phyloP scores from a whole-genome alignment of 2,797 vertebrate species.

The Gallirallus australis region DNA sequence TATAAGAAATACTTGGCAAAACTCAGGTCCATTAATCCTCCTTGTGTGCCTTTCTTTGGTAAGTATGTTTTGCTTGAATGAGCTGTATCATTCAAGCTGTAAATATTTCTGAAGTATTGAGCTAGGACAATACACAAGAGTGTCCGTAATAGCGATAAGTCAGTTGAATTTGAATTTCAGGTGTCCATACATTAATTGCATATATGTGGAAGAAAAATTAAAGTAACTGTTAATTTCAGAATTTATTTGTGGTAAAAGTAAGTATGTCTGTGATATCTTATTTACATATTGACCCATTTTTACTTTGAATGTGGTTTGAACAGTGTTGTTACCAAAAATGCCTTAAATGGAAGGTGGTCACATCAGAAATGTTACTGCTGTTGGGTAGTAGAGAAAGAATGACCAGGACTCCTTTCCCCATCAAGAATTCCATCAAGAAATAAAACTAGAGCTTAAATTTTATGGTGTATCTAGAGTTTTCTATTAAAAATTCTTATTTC shows the following conservation, averaged over 20 bases:
- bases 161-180: background rate
- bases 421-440: background rate
- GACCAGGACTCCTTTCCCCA: background rate
- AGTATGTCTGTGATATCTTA: background rate
- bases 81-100: background rate
- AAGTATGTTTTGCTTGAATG: conserved; percentile 26
- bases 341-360: accelerated
- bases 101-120: background rate
- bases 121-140: background rate
- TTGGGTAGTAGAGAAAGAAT: background rate
- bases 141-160: background rate
- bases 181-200: background rate
- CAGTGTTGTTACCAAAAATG: background rate
- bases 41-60: conserved; percentile 98
- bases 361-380: background rate
- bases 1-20: conserved; percentile 98
- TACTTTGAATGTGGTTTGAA: background rate
- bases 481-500: background rate
- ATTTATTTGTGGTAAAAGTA: background rate
- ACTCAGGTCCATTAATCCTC: conserved; percentile 97
- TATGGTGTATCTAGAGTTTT: background rate
- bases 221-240: background rate
- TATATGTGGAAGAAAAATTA: background rate
- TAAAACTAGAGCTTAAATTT: background rate
- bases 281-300: background rate